phyloP scores from a whole-genome alignment of 2,113 vertebrate species.

The Pomatorhinus ruficollis region DNA sequence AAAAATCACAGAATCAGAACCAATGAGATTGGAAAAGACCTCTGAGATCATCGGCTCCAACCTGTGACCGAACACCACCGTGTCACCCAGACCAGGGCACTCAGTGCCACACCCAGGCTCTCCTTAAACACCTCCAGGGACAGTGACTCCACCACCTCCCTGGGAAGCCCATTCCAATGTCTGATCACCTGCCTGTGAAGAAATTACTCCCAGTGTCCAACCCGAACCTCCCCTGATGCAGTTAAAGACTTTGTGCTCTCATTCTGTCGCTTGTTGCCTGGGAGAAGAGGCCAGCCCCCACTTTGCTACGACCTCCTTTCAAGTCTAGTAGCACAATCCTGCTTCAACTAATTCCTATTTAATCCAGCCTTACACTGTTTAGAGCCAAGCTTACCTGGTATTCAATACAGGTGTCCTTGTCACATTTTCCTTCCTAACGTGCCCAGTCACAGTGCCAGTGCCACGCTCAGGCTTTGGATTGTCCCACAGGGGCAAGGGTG shows the following conservation, averaged over 20 bases:
- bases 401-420: not conserved
- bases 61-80: fast-evolving
- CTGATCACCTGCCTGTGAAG: not conserved
- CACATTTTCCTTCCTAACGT: fast-evolving
- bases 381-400: not conserved
- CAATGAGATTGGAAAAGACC: not conserved
- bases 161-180: not conserved
- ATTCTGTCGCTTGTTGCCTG: not conserved
- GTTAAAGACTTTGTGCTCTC: not conserved
- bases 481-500: fast-evolving
- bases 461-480: not conserved
- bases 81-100: not conserved
- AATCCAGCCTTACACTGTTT: too few species aligned
- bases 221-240: too few species aligned
- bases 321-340: too few species aligned
- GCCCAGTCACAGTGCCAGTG: fast-evolving
- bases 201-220: not conserved
- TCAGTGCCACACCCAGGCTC: not conserved
- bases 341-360: not conserved
- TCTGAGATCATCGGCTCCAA: not conserved
- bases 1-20: not conserved
- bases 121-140: too few species aligned
- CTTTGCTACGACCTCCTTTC: not conserved
- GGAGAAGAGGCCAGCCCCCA: not conserved
- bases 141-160: fast-evolving